These are phyloP conservation scores for Orycteropus afer DNA, from an alignment of 2,113 vertebrate species.

Conservation along the genomic window DNA sequence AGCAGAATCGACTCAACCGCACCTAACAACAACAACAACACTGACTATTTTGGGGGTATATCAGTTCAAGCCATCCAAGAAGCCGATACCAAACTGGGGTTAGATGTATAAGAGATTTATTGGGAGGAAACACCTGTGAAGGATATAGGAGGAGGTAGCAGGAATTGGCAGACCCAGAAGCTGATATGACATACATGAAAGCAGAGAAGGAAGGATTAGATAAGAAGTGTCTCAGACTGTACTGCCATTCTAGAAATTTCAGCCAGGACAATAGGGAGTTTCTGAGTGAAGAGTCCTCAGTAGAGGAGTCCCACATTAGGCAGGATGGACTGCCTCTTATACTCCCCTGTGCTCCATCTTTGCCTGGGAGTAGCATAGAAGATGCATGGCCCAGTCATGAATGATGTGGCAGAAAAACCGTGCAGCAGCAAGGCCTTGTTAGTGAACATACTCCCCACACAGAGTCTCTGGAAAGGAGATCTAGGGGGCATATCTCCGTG, in stretches of 20 bases:
- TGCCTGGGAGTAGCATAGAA: neutral
- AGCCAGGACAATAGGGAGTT: neutral
- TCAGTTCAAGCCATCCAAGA: neutral
- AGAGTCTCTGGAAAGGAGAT: neutral
- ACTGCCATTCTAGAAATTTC: neutral
- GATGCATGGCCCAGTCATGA: neutral
- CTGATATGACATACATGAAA: neutral
- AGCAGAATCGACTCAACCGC: too few relatives aligned
- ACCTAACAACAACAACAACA: too few relatives aligned
- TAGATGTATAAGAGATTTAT: neutral
- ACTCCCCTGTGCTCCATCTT: too few relatives aligned
- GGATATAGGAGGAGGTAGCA: neutral
- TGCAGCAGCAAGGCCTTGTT: neutral
- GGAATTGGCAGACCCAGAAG: neutral
- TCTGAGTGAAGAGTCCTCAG: rapidly evolving
- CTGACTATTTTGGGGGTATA: neutral
- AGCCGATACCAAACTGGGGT: neutral
- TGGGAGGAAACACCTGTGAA: neutral
- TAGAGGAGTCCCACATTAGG: neutral
- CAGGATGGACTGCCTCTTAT: rapidly evolving
- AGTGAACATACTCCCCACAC: neutral
- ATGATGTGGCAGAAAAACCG: neutral
- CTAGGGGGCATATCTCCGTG: neutral
- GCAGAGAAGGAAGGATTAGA: neutral
- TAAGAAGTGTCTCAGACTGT: neutral